These are phyloP conservation scores for Linepithema humile DNA, from an alignment of 1,140 invertebrate species.

Conservation along the genomic window DNA sequence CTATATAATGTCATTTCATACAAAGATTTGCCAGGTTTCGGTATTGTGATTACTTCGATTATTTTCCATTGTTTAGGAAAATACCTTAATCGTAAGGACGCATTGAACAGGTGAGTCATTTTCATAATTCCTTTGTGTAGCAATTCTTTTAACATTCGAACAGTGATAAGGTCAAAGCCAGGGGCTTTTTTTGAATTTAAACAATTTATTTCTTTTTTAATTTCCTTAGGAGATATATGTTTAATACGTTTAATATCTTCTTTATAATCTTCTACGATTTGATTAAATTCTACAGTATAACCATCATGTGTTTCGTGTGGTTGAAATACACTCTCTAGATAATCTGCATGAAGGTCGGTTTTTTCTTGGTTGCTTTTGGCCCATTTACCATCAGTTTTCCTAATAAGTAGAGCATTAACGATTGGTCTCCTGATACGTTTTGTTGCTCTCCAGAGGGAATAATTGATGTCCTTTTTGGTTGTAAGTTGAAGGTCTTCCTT, in stretches of 20 bases:
- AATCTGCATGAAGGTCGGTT: not conserved
- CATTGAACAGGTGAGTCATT: conserved; percentile 71
- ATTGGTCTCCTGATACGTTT: conserved; percentile 52
- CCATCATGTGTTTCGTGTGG: not conserved
- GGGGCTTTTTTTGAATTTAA: conserved; percentile 70
- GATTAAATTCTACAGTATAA: not conserved
- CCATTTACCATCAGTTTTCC: conserved; percentile 41
- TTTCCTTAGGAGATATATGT: not conserved
- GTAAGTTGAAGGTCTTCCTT: conserved; percentile 2
- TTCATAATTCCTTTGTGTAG: conserved; percentile 62
- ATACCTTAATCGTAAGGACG: conserved; percentile 56
- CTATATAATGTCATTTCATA: conserved; percentile 29
- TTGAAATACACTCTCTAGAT: not conserved
- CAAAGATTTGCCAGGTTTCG: conserved; percentile 45
- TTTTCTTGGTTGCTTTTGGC: conserved; percentile 34
- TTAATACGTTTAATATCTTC: not conserved
- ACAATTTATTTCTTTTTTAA: conserved; percentile 7
- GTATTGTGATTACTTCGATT: conserved; percentile 61
- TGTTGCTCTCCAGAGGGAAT: conserved; percentile 60
- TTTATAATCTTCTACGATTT: not conserved
- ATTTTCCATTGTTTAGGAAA: conserved; percentile 72
- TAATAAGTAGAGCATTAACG: conserved; percentile 42
- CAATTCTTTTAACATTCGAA: conserved; percentile 67
- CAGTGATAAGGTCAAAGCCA: conserved; percentile 65
- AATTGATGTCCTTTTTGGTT: conserved; percentile 27